phyloP scores from a whole-genome alignment of 2,797 vertebrate genomes.

The Valencia hispanica region DNA sequence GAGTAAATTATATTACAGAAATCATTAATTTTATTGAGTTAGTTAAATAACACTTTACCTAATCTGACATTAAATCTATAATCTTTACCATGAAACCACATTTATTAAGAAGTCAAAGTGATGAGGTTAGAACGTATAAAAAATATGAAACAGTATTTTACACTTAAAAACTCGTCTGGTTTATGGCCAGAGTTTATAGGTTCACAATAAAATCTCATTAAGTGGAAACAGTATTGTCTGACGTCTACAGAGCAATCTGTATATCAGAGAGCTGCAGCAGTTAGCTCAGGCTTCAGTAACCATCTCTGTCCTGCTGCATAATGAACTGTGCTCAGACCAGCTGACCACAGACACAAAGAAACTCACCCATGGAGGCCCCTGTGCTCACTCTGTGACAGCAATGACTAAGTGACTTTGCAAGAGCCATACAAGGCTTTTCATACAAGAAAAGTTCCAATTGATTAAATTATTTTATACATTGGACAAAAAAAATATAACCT shows the following conservation, averaged over 20 bases:
- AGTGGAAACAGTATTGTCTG: not conserved
- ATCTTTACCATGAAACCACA: not conserved
- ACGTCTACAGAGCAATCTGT: not conserved
- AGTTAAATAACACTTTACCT: too few relatives aligned
- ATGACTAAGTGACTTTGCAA: slow-evolving; percentile 44
- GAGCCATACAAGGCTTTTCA: not conserved
- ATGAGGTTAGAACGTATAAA: not conserved
- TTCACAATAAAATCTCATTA: not conserved
- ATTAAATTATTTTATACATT: slow-evolving; percentile 11
- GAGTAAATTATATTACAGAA: not conserved
- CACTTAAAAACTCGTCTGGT: not conserved
- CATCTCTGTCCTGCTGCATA: slow-evolving; percentile 45
- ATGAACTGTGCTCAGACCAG: slow-evolving; percentile 36
- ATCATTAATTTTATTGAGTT: not conserved
- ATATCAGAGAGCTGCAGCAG: not conserved
- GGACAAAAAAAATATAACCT: not conserved
- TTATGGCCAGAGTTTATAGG: not conserved
- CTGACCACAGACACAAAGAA: slow-evolving; percentile 49
- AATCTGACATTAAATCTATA: not conserved
- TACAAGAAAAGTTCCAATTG: slow-evolving; percentile 10
- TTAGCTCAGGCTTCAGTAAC: slow-evolving; percentile 24
- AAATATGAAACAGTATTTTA: not conserved
- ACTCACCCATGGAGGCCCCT: slow-evolving; percentile 45
- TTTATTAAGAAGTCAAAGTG: not conserved
- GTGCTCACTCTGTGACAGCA: slow-evolving; percentile 22